phyloP scores from a whole-genome alignment of 1,140 invertebrate genomes.

The Idris sp. region DNA sequence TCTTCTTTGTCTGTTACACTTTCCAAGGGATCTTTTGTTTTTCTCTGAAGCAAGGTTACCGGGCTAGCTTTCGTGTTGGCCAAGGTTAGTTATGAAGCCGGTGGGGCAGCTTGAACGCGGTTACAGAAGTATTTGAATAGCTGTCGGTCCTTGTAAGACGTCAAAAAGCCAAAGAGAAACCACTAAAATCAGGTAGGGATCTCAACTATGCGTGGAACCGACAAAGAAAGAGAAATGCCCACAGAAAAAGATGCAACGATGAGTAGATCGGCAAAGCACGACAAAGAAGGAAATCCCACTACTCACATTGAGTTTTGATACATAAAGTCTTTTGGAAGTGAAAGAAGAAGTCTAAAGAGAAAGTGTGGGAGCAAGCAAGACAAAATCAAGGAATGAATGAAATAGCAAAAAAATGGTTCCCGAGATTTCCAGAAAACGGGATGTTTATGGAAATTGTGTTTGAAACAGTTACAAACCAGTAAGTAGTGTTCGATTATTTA shows the following conservation, averaged over 20 bases:
- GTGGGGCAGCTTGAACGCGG: slow-evolving; percentile 68
- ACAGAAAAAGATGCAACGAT: slow-evolving; percentile 38
- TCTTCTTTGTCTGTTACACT: slow-evolving; percentile 58
- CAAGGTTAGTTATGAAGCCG: slow-evolving; percentile 76
- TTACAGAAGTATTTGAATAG: slow-evolving; percentile 77
- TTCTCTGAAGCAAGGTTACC: slow-evolving; percentile 49
- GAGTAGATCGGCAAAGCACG: slow-evolving; percentile 21
- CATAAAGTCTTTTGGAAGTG: slow-evolving; percentile 40
- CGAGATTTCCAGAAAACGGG: slow-evolving; percentile 54
- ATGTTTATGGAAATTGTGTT: slow-evolving; percentile 72
- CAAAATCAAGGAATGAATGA: slow-evolving; percentile 35
- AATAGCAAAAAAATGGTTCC: slow-evolving; percentile 29
- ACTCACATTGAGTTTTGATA: slow-evolving; percentile 36
- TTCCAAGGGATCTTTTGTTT: slow-evolving; percentile 47
- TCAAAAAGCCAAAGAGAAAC: slow-evolving; percentile 79
- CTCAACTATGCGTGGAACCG: slow-evolving; percentile 74
- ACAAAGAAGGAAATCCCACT: slow-evolving; percentile 54
- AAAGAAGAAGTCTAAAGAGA: slow-evolving; percentile 28
- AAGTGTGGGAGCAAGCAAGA: neutral
- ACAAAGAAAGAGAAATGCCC: slow-evolving; percentile 41
- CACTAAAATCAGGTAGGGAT: slow-evolving; percentile 79
- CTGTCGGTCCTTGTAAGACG: slow-evolving; percentile 77
- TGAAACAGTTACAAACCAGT: slow-evolving; percentile 58
- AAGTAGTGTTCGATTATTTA: slow-evolving; percentile 54
- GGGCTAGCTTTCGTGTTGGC: slow-evolving; percentile 65